Conservation (phyloP, 2,797 vertebrate species). For the Cheirogaleus major region DNA sequence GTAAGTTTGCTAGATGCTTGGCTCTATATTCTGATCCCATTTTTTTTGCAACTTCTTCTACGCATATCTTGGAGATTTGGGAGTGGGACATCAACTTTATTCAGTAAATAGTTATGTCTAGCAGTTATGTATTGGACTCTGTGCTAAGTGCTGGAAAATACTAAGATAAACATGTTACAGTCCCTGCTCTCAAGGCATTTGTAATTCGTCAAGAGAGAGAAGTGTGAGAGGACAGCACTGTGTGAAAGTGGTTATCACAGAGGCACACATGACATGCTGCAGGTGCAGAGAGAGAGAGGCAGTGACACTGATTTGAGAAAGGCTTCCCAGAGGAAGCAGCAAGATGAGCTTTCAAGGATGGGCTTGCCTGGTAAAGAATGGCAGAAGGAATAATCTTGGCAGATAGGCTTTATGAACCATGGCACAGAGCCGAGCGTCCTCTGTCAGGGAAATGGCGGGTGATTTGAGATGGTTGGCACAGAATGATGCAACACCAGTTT, state of each 20-base stretch:
- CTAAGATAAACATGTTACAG: not conserved
- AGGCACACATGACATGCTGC: accelerated
- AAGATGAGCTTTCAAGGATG: not conserved
- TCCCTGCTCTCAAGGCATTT: not conserved
- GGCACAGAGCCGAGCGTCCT: not conserved
- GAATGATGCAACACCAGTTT: not conserved
- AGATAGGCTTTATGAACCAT: not conserved
- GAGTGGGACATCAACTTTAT: not conserved
- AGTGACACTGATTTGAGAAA: not conserved
- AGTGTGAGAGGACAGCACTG: not conserved
- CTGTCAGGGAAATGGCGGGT: not conserved
- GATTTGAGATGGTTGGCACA: not conserved
- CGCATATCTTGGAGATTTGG: not conserved
- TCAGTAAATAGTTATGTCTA: not conserved
- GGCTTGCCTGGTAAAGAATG: not conserved
- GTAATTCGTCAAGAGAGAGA: not conserved
- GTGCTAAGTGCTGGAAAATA: not conserved
- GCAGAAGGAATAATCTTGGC: not conserved
- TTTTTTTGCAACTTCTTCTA: not conserved
- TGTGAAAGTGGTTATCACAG: accelerated
- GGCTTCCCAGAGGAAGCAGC: not conserved
- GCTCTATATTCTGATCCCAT: not conserved
- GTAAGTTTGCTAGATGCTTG: not conserved
- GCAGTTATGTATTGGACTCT: not conserved
- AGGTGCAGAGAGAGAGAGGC: not conserved